phyloP scores from a whole-genome alignment of 2,797 vertebrate species.

The Psittacula echo region DNA sequence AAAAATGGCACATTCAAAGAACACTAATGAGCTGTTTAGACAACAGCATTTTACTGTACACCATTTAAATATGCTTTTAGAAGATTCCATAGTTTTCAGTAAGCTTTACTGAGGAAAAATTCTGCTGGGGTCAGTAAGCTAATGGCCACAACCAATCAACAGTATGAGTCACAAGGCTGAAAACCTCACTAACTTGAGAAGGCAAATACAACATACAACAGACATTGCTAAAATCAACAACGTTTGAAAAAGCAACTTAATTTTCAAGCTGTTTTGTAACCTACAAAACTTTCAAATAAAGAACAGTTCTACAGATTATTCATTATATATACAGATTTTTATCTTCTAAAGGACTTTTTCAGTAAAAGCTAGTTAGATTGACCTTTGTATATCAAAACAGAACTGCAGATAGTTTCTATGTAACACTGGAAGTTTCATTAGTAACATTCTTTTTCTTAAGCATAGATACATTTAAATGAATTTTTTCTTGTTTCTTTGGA shows the following conservation, averaged over 20 bases:
- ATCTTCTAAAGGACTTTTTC: background rate
- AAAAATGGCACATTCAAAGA: background rate
- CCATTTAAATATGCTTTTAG: background rate
- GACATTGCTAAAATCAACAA: background rate
- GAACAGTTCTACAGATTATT: background rate
- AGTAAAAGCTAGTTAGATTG: background rate
- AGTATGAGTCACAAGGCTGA: background rate
- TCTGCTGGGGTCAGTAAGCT: background rate
- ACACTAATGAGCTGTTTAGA: background rate
- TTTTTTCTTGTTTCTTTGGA: background rate
- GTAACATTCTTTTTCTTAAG: background rate
- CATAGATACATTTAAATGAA: background rate
- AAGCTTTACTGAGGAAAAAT: background rate
- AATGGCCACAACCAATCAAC: background rate
- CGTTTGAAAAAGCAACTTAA: background rate
- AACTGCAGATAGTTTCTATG: background rate
- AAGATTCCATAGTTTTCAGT: background rate
- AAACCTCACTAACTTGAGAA: background rate
- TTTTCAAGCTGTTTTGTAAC: background rate
- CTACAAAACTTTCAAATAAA: background rate
- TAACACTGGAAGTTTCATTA: background rate
- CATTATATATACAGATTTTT: background rate
- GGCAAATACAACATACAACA: background rate
- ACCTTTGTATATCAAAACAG: background rate
- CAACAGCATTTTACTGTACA: background rate